These are phyloP conservation scores for Myripristis jacobus DNA, from an alignment of 2,797 vertebrate species.

Conservation along the genomic window DNA sequence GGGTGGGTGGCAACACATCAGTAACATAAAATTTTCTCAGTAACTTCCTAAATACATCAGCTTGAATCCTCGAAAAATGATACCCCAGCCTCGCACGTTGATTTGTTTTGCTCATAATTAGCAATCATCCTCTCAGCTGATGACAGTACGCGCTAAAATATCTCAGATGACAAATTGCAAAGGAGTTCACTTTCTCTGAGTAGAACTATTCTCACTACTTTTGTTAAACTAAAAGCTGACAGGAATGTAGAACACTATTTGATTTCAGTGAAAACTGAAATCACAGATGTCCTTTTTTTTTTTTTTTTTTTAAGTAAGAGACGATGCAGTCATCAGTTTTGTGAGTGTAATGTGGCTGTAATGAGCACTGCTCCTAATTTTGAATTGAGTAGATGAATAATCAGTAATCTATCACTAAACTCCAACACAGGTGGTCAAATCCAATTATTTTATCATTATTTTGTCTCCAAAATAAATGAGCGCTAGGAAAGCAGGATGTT, in stretches of 20 bases:
- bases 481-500: no score
- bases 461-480: no score
- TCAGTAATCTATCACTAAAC: neutral
- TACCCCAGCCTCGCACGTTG: conserved; percentile 26
- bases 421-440: no score
- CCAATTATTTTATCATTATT: no score
- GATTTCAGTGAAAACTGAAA: no score
- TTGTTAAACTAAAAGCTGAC: neutral
- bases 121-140: conserved; percentile 26
- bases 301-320: neutral
- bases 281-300: no score
- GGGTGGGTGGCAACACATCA: conserved; percentile 50
- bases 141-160: conserved; percentile 1
- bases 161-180: neutral
- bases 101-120: conserved; percentile 40
- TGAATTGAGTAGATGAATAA: neutral
- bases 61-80: conserved; percentile 45
- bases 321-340: neutral
- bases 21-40: neutral
- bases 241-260: neutral
- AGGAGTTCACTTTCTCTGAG: neutral
- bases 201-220: conserved; percentile 31
- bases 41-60: conserved; percentile 32
- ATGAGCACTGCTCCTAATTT: neutral
- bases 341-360: no score